Conservation (phyloP, 2,113 vertebrate genomes). For the Amazona guildingii region DNA sequence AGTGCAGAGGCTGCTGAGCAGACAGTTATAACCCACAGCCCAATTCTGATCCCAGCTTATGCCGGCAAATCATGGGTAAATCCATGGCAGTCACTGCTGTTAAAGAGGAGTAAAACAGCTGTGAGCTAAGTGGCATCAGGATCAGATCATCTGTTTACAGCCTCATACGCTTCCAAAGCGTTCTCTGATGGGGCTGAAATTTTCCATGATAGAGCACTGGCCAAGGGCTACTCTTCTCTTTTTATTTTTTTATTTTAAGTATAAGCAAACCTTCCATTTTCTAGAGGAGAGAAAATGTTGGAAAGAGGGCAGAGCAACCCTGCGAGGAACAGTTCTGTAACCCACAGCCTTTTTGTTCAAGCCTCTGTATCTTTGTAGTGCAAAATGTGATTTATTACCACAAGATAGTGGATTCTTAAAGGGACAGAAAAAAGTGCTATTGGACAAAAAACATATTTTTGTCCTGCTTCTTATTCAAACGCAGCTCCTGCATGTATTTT, state of each 20-base stretch:
- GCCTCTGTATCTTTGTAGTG: neutral
- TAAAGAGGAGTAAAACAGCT: neutral
- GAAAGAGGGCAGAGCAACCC: neutral
- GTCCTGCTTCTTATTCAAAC: neutral
- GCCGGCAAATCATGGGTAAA: neutral
- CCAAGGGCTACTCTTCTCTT: neutral
- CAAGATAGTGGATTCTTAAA: neutral
- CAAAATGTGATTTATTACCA: neutral
- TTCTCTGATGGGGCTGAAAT: slow-evolving; percentile 4
- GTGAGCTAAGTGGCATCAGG: slow-evolving; percentile 17
- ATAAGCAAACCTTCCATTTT: slow-evolving; percentile 8
- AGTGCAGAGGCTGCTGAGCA: neutral
- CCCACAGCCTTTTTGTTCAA: neutral
- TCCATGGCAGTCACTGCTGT: accelerated
- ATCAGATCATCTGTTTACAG: slow-evolving; percentile 35
- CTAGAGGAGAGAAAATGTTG: neutral
- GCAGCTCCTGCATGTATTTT: neutral
- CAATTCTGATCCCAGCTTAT: accelerated
- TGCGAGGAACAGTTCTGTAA: neutral
- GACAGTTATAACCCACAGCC: neutral
- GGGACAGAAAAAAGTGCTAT: neutral
- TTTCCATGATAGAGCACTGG: slow-evolving; percentile 17
- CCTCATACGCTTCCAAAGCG: slow-evolving; percentile 26
- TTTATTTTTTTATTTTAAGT: neutral
- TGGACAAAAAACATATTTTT: neutral